Base-by-base conservation (phyloP, 2,113 vertebrate genomes). In the Nestor notabilis region DNA sequence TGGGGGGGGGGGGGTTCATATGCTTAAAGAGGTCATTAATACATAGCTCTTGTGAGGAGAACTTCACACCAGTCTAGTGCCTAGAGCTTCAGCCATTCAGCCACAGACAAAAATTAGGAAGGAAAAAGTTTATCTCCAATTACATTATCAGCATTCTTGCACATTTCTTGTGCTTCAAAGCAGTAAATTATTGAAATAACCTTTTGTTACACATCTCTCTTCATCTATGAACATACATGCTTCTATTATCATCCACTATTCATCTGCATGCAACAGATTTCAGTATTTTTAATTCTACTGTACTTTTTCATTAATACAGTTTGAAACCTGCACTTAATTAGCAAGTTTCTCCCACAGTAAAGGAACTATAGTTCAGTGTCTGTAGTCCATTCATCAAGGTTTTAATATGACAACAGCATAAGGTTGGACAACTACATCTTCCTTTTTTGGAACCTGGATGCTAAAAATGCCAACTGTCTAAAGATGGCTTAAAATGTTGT, bases 61-160 rank as follows among this genome's bases (percentile, higher is more conserved):
- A 76, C 61, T 94, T 97, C 77, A 68, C 53, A 90, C 19, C 47
- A 69, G 24, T 69, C 50, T 68, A 70, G 52, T 17, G 44, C 68
- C 83, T 56, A 79, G 14, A 71, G 72, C 37, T 89, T 95, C 84
- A 95, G 66, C 80, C 86, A 95, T 70, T 93, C 44, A 96, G 87
- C 17, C 91, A 83, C 63, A 89, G 41, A 92, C 43, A 21, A 88
- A 95, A 97, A 97, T 23, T 43, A 86, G 35, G 82, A 92, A 83
- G 87, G 49, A 91, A 74, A 43, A 47, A 31, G 10, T 78, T 87
- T 13, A 83, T 77, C 66, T 65, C 88, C 52, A 70, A 64, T 77
- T 74, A 84, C 14, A 33, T 83, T 83, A 92, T 49, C 87, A 96
- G 83, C 63, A 79, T 83, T 96, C 75, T 95, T 78, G 37, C 9